Percentiles rank a stretch among this genome's conserved stretches.
phyloP scores from a whole-genome alignment of 2,888 invertebrate genomes.

The Drosophila paracracens region DNA sequence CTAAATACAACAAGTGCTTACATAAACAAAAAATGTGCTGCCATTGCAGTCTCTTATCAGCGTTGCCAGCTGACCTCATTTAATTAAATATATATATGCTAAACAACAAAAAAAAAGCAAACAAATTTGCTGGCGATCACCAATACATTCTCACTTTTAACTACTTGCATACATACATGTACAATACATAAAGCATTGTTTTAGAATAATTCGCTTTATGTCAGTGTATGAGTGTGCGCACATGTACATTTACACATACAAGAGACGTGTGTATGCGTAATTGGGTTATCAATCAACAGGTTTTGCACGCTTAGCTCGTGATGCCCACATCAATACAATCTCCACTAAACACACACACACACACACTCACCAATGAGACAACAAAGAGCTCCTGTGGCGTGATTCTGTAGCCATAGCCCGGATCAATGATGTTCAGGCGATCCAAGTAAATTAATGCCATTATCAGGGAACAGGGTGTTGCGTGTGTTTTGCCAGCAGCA shows the following conservation, averaged over 20 bases:
- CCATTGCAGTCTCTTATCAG: conserved; percentile 12
- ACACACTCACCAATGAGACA: conserved; percentile 92
- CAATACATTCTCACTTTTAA: background rate
- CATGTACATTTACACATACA: conserved; percentile 1
- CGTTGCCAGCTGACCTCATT: conserved; percentile 39
- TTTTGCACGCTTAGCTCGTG: conserved; percentile 27
- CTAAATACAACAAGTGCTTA: conserved; percentile 11
- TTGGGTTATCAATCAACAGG: conserved; percentile 67
- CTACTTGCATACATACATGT: background rate
- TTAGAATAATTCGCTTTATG: conserved; percentile 16
- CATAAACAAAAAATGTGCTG: conserved; percentile 20
- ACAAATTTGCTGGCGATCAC: conserved; percentile 22
- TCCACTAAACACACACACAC: background rate
- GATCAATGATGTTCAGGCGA: conserved; percentile 92
- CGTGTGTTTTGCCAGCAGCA: conserved; percentile 91
- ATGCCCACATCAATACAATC: background rate
- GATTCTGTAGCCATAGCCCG: conserved; percentile 92
- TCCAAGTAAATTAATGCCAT: conserved; percentile 97
- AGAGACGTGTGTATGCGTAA: conserved; percentile 16
- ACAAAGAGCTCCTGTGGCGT: conserved; percentile 97
- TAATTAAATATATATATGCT: conserved; percentile 28
- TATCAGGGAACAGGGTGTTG: conserved; percentile 94
- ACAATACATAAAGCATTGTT: background rate
- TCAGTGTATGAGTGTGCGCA: conserved; percentile 14
- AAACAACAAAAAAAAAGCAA: conserved; percentile 18